Conservation (phyloP, 2,113 vertebrate genomes). For the Channa argus region DNA sequence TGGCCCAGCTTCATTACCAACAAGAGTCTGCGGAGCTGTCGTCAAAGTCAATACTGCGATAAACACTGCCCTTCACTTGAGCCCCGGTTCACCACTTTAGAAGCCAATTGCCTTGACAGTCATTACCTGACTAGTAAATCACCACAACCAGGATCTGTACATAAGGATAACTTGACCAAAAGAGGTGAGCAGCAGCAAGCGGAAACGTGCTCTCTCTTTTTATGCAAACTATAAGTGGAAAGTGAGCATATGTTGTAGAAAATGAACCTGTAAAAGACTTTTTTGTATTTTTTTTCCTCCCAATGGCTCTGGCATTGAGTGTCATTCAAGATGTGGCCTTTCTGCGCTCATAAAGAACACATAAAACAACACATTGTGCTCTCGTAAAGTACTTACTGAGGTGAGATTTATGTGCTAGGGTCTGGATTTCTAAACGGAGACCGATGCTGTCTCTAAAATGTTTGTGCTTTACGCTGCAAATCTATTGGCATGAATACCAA, state of each 20-base stretch:
- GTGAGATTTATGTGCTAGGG: constrained; percentile 78
- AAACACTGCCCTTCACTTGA: constrained; percentile 66
- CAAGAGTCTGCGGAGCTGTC: constrained; percentile 75
- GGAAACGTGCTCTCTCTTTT: constrained; percentile 64
- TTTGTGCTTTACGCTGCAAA: constrained; percentile 60
- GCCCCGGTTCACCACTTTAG: constrained; percentile 85
- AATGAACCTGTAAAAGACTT: constrained; percentile 75
- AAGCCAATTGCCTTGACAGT: constrained; percentile 85
- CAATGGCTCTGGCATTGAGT: constrained; percentile 63
- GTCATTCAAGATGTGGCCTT: constrained; percentile 82
- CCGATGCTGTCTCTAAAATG: constrained; percentile 63
- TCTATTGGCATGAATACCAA: constrained; percentile 53
- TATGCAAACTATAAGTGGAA: constrained; percentile 61
- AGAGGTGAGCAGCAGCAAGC: constrained; percentile 37
- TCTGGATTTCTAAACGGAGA: constrained; percentile 70
- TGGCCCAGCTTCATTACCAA: constrained; percentile 72
- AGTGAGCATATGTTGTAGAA: constrained; percentile 75
- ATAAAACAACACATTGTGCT: constrained; percentile 82
- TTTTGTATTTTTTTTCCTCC: constrained; percentile 37
- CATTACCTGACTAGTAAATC: constrained; percentile 90
- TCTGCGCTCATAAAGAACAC: constrained; percentile 80
- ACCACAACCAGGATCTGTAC: constrained; percentile 56
- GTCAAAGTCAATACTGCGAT: constrained; percentile 86
- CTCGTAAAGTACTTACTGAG: constrained; percentile 78
- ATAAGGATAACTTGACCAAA: constrained; percentile 57